Base-by-base conservation (phyloP, 2,113 vertebrate species). In the Phainopepla nitens region DNA sequence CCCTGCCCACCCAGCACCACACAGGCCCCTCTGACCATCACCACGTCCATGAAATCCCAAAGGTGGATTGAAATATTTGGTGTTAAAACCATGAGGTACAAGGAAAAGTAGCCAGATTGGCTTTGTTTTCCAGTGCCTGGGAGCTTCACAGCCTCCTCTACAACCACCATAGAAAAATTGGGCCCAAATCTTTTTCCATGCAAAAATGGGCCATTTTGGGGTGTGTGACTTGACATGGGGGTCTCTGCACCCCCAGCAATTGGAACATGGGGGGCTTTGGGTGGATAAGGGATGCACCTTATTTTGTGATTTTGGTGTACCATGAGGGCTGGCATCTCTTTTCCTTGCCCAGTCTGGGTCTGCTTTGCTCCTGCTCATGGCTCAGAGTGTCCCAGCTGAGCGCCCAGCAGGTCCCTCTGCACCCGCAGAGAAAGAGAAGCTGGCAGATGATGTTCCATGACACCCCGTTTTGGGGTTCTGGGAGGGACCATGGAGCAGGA, bases 401-500 rank as follows among this genome's bases (percentile, higher is more conserved):
- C 9, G 20, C 47, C 44, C 4, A 4, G 36, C 41, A 51, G 33
- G 15, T 28, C 3, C 21, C 51, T 27, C 81, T 14, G 20, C 36
- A 87, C 22, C 42, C 78, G 62, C 35, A 21, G 15, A 7, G 17
- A 31, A 65, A 66, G 61, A 50, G 76, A 13, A 13, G 41, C 29
- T 1, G 11, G 77, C 9, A 11, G 11, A 49, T 50, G 28, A 10
- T 69, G 27, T 29, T 35, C n/a, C 31, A 2, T 3, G 27, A 36
- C 8, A 9, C 33, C 27, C 17, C 0, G 0, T 28, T 90, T 8
- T 31, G n/a, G 66, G 35, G 20, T 33, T 45, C n/a, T 77, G 50
- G 45, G 47, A 41, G 51, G 2, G 57, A 41, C 44, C 75, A 22
- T 4, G 27, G 31, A 31, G 51, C 27, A 60, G 1, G 0, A 65